phyloP scores from a whole-genome alignment of 2,888 invertebrate species.

The Agrochola lychnidis region DNA sequence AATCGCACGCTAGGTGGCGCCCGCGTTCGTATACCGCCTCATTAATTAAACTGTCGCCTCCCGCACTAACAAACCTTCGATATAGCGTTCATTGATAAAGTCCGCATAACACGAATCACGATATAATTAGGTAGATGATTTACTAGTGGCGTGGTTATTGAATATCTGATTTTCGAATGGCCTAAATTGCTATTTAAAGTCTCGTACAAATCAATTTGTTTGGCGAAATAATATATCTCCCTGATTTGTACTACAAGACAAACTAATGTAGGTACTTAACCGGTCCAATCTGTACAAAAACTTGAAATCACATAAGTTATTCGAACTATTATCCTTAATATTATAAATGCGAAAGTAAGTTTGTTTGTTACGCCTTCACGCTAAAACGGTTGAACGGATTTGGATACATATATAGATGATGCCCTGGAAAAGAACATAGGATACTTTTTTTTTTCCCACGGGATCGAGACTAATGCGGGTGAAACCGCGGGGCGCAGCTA shows the following conservation, averaged over 20 bases:
- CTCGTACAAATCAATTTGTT: neutral
- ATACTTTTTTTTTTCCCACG: no score
- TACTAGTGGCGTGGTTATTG: constrained; percentile 12
- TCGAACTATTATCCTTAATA: no score
- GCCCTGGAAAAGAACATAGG: no score
- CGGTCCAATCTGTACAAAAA: neutral
- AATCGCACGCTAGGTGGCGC: constrained; percentile 29
- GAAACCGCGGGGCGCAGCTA: no score
- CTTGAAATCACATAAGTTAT: no score
- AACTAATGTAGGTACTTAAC: neutral
- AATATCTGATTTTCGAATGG: constrained; percentile 17
- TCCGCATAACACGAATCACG: constrained; percentile 41
- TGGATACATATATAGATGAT: no score
- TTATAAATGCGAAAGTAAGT: no score
- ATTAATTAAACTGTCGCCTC: constrained; percentile 74
- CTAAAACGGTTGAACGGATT: no score
- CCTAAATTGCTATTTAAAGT: neutral
- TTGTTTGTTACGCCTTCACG: no score
- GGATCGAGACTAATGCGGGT: no score
- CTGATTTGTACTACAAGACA: neutral
- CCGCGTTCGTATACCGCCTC: constrained; percentile 8
- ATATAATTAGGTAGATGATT: constrained; percentile 22
- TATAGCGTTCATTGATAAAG: constrained; percentile 69
- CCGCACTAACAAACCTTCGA: constrained; percentile 58
- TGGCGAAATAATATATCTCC: neutral